phyloP scores from a whole-genome alignment of 2,797 vertebrate species.

The Sebastes steindachneri region DNA sequence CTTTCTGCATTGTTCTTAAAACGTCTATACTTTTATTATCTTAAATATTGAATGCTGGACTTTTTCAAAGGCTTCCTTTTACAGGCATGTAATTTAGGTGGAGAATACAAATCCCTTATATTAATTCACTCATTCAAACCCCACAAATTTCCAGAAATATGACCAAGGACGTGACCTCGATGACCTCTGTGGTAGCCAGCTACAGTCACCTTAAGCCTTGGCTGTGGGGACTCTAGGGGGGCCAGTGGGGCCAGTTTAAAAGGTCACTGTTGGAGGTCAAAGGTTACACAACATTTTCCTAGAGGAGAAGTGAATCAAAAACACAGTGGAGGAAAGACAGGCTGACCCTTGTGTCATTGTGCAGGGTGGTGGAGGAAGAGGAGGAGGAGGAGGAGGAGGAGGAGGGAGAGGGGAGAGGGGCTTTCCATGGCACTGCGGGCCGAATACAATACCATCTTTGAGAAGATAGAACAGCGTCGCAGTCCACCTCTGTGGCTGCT shows the following conservation, averaged over 20 bases:
- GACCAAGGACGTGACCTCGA: neutral
- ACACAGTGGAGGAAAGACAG: conserved; percentile 72
- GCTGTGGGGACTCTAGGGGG: conserved; percentile 12
- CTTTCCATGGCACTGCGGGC: conserved; percentile 57
- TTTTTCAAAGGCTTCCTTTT: neutral
- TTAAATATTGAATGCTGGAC: neutral
- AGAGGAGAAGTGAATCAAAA: conserved; percentile 71
- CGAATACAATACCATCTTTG: conserved; percentile 79
- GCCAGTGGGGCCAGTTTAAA: conserved; percentile 46
- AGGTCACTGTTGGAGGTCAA: conserved; percentile 68
- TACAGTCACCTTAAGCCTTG: conserved; percentile 27
- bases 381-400: conserved; percentile 27
- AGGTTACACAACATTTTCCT: conserved; percentile 80
- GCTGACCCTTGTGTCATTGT: conserved; percentile 75
- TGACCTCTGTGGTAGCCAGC: neutral
- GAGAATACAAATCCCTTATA: neutral
- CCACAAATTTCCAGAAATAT: neutral
- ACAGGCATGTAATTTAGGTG: neutral
- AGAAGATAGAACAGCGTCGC: conserved; percentile 52
- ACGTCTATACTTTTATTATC: neutral
- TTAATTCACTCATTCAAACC: neutral
- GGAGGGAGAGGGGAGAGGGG: conserved; percentile 48
- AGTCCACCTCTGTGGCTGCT: conserved; percentile 55
- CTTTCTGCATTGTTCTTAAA: neutral
- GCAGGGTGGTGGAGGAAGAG: conserved; percentile 48